phyloP scores from a whole-genome alignment of 2,888 invertebrate genomes.

The Caenorhabditis becei region DNA sequence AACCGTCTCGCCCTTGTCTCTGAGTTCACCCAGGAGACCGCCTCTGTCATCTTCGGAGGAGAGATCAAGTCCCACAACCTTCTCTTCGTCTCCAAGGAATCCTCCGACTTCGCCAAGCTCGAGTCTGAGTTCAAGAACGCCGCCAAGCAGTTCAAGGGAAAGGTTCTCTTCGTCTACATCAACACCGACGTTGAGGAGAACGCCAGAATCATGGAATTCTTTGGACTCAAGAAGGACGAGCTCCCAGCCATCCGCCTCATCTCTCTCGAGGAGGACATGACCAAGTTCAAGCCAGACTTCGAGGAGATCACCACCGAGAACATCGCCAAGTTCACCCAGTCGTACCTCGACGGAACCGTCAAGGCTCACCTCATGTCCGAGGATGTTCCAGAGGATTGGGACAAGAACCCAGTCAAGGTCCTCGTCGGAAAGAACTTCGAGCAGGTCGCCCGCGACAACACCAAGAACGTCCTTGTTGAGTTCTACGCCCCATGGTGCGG shows the following conservation, averaged over 20 bases:
- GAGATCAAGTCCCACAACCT: constrained; percentile 97
- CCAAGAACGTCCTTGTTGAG: constrained; percentile 95
- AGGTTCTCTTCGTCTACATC: constrained; percentile 95
- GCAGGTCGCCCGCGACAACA: constrained; percentile 89
- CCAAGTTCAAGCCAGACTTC: constrained; percentile 92
- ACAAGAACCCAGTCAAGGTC: constrained; percentile 92
- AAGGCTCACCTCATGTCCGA: constrained; percentile 96
- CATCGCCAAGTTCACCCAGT: constrained; percentile 89
- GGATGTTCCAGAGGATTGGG: constrained; percentile 97
- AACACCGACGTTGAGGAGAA: constrained; percentile 96
- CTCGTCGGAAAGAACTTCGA: constrained; percentile 97
- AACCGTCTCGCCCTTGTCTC: constrained; percentile 81
- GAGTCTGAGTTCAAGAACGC: constrained; percentile 89
- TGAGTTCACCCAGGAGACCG: constrained; percentile 85
- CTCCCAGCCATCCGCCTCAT: constrained; percentile 86
- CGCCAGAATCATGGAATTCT: constrained; percentile 97
- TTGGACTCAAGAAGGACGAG: constrained; percentile 95
- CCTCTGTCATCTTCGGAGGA: constrained; percentile 98
- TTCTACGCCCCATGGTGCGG: constrained; percentile 88
- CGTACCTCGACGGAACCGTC: constrained; percentile 92
- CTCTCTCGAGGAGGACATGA: constrained; percentile 96
- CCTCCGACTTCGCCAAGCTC: constrained; percentile 89
- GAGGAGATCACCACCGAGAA: constrained; percentile 87
- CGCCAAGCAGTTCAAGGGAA: constrained; percentile 93
- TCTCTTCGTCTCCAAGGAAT: constrained; percentile 92